Evolutionary conservation across 2,888 invertebrate genomes (phyloP).

Genomic region (Noctuana brunneofusca): DNA sequence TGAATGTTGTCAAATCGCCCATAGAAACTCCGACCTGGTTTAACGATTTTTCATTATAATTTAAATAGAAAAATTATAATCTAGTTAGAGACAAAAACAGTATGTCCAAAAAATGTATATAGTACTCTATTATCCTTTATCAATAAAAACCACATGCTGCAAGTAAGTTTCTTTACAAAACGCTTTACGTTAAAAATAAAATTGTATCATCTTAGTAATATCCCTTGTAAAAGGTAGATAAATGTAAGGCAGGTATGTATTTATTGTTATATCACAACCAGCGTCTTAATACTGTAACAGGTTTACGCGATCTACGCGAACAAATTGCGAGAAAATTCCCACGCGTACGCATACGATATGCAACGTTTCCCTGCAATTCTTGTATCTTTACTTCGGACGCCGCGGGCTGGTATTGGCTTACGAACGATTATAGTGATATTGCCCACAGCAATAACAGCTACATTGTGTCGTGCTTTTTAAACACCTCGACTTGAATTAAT

Average conservation of each 20-base stretch:
- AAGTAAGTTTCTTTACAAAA: too few relatives aligned
- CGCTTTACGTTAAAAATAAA: background rate
- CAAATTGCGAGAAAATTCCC: slow-evolving; percentile 31
- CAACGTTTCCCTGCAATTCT: slow-evolving; percentile 15
- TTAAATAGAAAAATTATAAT: too few relatives aligned
- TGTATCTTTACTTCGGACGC: slow-evolving; percentile 12
- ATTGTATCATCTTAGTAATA: background rate
- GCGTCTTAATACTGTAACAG: slow-evolving; percentile 23
- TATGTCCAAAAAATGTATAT: too few relatives aligned
- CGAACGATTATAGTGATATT: slow-evolving; percentile 20
- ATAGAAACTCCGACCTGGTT: too few relatives aligned
- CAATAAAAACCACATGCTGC: too few relatives aligned
- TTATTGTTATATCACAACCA: slow-evolving; percentile 26
- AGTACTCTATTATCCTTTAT: too few relatives aligned
- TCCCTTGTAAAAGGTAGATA: background rate
- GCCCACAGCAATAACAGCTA: slow-evolving; percentile 18
- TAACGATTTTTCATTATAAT: too few relatives aligned
- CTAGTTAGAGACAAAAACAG: too few relatives aligned
- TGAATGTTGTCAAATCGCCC: too few relatives aligned
- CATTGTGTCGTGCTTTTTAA: slow-evolving; percentile 23
- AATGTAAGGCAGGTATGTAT: slow-evolving; percentile 8
- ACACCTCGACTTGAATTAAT: background rate
- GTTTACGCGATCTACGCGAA: slow-evolving; percentile 29
- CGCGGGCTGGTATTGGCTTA: slow-evolving; percentile 18
- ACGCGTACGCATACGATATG: slow-evolving; percentile 12